Evolutionary conservation across 2,797 vertebrate genomes (phyloP), one percentile per base, ranked within the genome.

Genomic region (Potorous gilbertii): DNA sequence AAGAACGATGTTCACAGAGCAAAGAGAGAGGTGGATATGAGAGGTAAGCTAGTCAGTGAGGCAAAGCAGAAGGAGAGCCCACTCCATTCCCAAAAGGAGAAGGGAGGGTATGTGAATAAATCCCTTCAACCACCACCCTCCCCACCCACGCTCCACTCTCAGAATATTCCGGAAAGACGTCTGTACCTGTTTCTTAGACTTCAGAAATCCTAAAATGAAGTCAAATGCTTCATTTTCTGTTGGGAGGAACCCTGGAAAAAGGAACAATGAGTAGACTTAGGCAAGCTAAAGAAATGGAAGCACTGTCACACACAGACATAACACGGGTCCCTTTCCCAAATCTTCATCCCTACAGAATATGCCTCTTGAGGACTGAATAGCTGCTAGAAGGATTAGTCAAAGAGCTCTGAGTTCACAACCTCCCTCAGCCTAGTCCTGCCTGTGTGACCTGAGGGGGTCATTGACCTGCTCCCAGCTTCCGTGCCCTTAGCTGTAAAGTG

Each of bases 181-280:
- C 46, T 96, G 96, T 96, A 98, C 98, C 97, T 66, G 10, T 52
- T 81, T 95, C 40, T 90, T 46, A 81, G 74, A 81, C 0, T 91
- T 91, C 90, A 97, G 91, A 90, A 87, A 96, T 6, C 94, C 46
- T 92, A 59, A 3, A 92, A 98, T 95, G 57, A 93, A 52, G 52
- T 40, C 8, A 5, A 56, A 96, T 56, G 96, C 98, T 16, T 98
- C 97, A 87, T 54, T 90, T 92, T 98, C 98, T 14, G 97, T 96
- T 2, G 96, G 96, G 89, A 90, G 74, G 94, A 97, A 1, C 31
- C 92, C 98, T 97, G 94, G 87, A 92, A 94, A 57, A 90, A 24
- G n/a, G 59, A 0, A 2, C 2, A 6, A 2, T 40, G 54, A 56
- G 54, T n/a, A 55, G 55, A 90, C 24, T 28, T 91, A 21, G 91